Base-by-base conservation (phyloP, 2,113 vertebrate species). In the Rhabdomys dilectus region DNA sequence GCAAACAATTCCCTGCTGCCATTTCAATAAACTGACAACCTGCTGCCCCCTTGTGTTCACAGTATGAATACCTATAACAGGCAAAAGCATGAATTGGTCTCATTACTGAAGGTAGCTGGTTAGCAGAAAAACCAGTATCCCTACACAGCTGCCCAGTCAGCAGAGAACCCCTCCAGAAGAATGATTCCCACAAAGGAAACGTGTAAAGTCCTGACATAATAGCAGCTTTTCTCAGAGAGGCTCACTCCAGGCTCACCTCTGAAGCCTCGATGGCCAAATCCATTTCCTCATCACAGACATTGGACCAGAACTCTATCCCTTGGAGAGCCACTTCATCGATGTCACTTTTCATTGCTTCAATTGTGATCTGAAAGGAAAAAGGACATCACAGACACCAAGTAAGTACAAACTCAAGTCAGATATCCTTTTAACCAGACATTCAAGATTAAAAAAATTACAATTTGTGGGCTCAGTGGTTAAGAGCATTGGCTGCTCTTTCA, bases 251-350 rank as follows among this genome's bases (percentile, higher is more conserved):
- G 60, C 97, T 98, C 95, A 99, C 99, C 99, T 99, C 99, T 0
- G 99, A 99, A 6, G 99, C 99, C 95, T 99, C 99, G 39, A 99
- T 99, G 95, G 99, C 99, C 98, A 99, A 97, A 95, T 99, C 99
- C 99, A 99, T 99, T 98, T 99, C 99, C 97, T 99, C 99, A n/a
- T 99, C 99, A 4, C 99, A 99, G 13, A 99, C 99, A 7, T 99
- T 99, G 91, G 99, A 99, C 99, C 99, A 99, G 98, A 99, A 99
- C 98, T 99, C 99, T 45, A 99, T 99, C 12, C 99, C 99, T 98
- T 99, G 99, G 2, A 99, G 98, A 86, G 99, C 99, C 92, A 99
- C 99, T 95, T 99, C 99, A 53, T 99, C 99, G 5, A 99, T 99
- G 97, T 99, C 99, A 56, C 99, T 99, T 93, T 99, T 99, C 99